Evolutionary conservation across 2,888 invertebrate species (phyloP).

Genomic region (Stenolophus ochropezus): DNA sequence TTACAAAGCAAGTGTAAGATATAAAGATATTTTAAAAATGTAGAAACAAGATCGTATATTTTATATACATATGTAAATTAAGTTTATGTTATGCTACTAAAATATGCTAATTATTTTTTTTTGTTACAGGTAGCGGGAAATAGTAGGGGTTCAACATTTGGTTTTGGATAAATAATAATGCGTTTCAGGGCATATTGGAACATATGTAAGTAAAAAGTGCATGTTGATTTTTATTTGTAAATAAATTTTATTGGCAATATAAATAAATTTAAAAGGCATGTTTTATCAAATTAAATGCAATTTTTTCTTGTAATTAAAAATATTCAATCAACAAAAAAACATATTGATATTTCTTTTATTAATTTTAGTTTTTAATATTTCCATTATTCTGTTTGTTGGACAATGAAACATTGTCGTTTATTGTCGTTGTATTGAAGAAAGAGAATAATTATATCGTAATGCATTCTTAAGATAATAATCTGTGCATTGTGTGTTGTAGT

Average conservation of each 20-base stretch:
- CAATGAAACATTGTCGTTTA: not conserved
- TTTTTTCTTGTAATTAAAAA: not conserved
- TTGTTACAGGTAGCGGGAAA: slow-evolving; percentile 13
- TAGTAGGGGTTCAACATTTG: slow-evolving; percentile 8
- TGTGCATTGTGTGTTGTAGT: slow-evolving; percentile 26
- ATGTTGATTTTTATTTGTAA: not conserved
- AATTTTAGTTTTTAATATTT: not conserved
- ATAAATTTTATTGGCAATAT: not conserved
- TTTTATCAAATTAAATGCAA: not conserved
- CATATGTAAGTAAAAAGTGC: slow-evolving; percentile 3
- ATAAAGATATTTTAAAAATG: too few relatives aligned
- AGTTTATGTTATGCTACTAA: not conserved
- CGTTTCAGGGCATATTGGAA: slow-evolving; percentile 17
- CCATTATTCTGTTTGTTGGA: not conserved
- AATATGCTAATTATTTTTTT: not conserved
- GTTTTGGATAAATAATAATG: slow-evolving; percentile 23
- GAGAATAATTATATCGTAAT: not conserved
- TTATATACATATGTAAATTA: too few relatives aligned
- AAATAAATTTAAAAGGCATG: not conserved
- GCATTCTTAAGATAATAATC: not conserved
- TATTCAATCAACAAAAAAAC: not conserved
- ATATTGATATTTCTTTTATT: not conserved
- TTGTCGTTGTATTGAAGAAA: not conserved
- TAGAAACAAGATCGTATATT: too few relatives aligned
- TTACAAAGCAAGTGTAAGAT: too few relatives aligned